Evolutionary conservation across 1,140 invertebrate species (phyloP).

Genomic region (Oryctes rhinoceros): DNA sequence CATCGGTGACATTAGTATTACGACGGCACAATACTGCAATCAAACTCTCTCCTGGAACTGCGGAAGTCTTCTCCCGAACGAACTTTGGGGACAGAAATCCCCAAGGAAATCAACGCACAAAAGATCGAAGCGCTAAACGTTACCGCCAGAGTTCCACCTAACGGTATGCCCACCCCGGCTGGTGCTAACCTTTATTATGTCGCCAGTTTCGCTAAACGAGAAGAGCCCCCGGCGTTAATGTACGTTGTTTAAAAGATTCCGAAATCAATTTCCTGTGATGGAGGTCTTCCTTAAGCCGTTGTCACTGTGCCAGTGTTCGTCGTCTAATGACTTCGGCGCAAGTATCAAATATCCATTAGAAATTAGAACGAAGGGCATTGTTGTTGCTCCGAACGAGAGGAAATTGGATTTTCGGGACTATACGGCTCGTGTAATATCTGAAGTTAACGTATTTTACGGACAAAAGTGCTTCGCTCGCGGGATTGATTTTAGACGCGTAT

Average conservation of each 20-base stretch:
- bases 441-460: not conserved
- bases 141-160: not conserved
- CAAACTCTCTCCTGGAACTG: not conserved
- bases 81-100: not conserved
- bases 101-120: not conserved
- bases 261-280: conserved; percentile 5
- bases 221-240: not conserved
- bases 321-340: not conserved
- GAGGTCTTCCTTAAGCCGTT: not conserved
- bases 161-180: not conserved
- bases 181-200: not conserved
- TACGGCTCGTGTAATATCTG: not conserved
- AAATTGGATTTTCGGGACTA: conserved; percentile 14
- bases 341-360: conserved; percentile 6
- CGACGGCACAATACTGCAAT: not conserved
- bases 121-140: not conserved
- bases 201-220: not conserved
- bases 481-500: not conserved
- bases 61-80: not conserved
- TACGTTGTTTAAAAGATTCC: not conserved
- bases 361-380: not conserved
- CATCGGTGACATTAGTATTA: not conserved
- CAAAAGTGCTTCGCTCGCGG: not conserved
- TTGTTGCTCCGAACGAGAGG: not conserved
- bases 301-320: not conserved